These are phyloP conservation scores for Centropyge bicolor DNA, from an alignment of 2,797 vertebrate species.

Conservation along the genomic window DNA sequence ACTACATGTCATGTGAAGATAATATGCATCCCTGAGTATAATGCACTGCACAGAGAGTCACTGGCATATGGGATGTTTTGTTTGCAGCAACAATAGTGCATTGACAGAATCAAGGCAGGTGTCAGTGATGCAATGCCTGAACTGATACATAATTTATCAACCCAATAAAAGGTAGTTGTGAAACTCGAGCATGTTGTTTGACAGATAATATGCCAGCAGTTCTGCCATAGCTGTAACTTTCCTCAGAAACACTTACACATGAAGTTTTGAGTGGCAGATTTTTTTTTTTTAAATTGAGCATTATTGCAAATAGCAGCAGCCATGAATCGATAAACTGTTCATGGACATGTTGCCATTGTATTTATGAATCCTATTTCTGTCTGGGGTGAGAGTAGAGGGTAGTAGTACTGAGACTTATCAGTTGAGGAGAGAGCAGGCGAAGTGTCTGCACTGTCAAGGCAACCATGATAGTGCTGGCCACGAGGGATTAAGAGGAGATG, in stretches of 20 bases:
- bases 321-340: not conserved
- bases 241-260: not conserved
- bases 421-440: conserved; percentile 31
- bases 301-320: not conserved
- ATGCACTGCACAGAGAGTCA: not conserved
- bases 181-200: conserved; percentile 8
- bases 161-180: conserved; percentile 6
- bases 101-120: conserved; percentile 19
- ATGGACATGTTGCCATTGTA: not conserved
- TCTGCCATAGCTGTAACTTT: not conserved
- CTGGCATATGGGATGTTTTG: conserved; percentile 13
- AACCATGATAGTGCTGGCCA: conserved; percentile 59
- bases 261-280: not conserved
- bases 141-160: conserved; percentile 6
- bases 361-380: conserved; percentile 20
- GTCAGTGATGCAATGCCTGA: conserved; percentile 6
- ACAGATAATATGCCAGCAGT: conserved; percentile 1
- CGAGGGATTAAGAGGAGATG: conserved; percentile 65
- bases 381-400: conserved; percentile 20
- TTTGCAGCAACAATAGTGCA: conserved; percentile 18
- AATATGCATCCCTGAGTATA: not conserved
- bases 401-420: conserved; percentile 40
- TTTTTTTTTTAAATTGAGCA: conserved; percentile 1
- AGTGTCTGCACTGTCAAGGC: conserved; percentile 69
- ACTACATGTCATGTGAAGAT: not conserved